Evolutionary conservation across 64 coral and sea anemone species (phyloP).

Genomic region (Dendrophyllia cribrosa): DNA sequence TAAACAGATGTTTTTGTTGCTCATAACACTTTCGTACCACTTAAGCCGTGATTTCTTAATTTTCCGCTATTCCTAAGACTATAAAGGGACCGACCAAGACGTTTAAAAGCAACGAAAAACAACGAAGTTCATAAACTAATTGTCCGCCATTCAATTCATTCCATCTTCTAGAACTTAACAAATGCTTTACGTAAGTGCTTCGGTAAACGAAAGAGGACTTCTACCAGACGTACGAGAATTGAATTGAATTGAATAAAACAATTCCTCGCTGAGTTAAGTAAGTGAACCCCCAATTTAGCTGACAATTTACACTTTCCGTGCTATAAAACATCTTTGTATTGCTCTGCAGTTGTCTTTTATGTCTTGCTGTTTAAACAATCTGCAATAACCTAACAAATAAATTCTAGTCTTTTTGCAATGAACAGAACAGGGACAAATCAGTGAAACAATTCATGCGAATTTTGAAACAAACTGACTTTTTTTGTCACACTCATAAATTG

Average conservation of each 20-base stretch:
- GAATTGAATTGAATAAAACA: background rate
- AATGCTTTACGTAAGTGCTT: background rate
- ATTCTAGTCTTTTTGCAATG: no score
- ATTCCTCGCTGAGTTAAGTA: background rate
- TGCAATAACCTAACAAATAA: background rate
- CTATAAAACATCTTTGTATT: background rate
- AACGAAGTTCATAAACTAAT: background rate
- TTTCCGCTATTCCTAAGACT: background rate
- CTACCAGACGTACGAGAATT: background rate
- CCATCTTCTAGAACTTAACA: background rate
- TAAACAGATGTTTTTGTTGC: background rate
- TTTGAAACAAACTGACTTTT: no score
- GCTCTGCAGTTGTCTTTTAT: background rate
- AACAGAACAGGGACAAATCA: no score
- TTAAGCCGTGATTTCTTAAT: background rate
- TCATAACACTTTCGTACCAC: background rate
- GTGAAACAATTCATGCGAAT: no score
- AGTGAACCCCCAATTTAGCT: background rate
- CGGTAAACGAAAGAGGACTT: background rate
- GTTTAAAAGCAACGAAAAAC: conserved; percentile 12
- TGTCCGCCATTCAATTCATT: background rate
- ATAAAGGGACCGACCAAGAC: conserved; percentile 19
- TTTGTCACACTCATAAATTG: no score
- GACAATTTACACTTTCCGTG: background rate
- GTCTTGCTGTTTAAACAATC: background rate